phyloP scores from a whole-genome alignment of 2,888 invertebrate species.

The Thalpophila matura region DNA sequence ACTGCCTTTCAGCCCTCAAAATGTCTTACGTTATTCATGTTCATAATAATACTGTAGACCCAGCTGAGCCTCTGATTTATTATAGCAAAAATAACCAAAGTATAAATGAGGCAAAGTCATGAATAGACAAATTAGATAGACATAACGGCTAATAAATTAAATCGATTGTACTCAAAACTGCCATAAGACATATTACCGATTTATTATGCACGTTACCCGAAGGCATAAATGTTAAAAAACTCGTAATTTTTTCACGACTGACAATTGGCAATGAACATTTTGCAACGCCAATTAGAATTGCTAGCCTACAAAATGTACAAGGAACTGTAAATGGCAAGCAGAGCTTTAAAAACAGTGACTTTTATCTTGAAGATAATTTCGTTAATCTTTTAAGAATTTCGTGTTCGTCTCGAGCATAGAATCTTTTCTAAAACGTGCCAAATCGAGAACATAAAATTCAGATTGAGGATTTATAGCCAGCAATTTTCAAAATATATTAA shows the following conservation, averaged over 20 bases:
- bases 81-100: slow-evolving; percentile 1
- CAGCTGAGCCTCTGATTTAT: slow-evolving; percentile 13
- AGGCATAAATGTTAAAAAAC: slow-evolving; percentile 52
- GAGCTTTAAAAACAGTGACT: slow-evolving; percentile 19
- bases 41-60: slow-evolving; percentile 12
- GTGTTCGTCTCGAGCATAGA: too few species aligned
- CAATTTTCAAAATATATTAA: slow-evolving; percentile 4
- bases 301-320: slow-evolving; percentile 42
- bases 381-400: not conserved
- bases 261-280: slow-evolving; percentile 52
- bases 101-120: slow-evolving; percentile 20
- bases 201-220: slow-evolving; percentile 58
- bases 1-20: slow-evolving; percentile 26
- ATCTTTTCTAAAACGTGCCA: not conserved
- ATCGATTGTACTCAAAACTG: slow-evolving; percentile 53
- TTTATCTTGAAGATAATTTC: not conserved
- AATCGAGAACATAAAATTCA: too few species aligned
- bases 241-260: slow-evolving; percentile 48
- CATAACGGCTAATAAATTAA: slow-evolving; percentile 36
- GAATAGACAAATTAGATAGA: slow-evolving; percentile 33
- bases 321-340: slow-evolving; percentile 29
- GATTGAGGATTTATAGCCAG: not conserved
- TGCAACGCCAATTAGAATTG: slow-evolving; percentile 54
- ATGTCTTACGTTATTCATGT: slow-evolving; percentile 10
- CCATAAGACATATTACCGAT: slow-evolving; percentile 54